phyloP scores from a whole-genome alignment of 53 echinoderm and acorn worm genomes.

The Stichopus horrens region DNA sequence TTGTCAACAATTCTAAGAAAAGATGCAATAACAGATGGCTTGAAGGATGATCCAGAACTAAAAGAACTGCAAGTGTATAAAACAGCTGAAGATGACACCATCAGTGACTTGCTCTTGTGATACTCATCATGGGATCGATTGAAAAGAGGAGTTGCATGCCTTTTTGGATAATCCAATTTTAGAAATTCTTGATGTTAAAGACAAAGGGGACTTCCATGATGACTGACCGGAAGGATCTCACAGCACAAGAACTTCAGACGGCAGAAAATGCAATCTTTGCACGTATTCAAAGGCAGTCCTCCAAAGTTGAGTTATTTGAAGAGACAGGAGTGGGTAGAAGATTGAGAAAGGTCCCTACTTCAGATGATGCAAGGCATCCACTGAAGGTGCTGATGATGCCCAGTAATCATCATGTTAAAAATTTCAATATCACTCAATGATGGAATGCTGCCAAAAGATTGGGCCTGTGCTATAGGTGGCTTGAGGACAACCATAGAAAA shows the following conservation, averaged over 20 bases:
- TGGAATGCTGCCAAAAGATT: too few relatives aligned
- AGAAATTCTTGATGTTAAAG: neutral
- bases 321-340: constrained; percentile 57
- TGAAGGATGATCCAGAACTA: constrained; percentile 47
- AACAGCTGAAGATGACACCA: neutral
- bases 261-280: constrained; percentile 18
- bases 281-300: neutral
- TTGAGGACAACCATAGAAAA: too few relatives aligned
- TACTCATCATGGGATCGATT: constrained; percentile 60
- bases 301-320: neutral
- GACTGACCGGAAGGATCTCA: neutral
- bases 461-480: too few relatives aligned
- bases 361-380: constrained; percentile 50
- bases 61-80: constrained; percentile 42
- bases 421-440: too few relatives aligned
- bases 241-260: constrained; percentile 10
- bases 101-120: constrained; percentile 39
- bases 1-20: neutral
- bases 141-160: constrained; percentile 47
- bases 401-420: constrained; percentile 38
- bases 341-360: constrained; percentile 35
- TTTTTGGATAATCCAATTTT: constrained; percentile 50
- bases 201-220: neutral
- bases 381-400: constrained; percentile 59
- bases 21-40: neutral